Base-by-base conservation (phyloP, 1,140 invertebrate genomes). In the Coenobita brevimanus region DNA sequence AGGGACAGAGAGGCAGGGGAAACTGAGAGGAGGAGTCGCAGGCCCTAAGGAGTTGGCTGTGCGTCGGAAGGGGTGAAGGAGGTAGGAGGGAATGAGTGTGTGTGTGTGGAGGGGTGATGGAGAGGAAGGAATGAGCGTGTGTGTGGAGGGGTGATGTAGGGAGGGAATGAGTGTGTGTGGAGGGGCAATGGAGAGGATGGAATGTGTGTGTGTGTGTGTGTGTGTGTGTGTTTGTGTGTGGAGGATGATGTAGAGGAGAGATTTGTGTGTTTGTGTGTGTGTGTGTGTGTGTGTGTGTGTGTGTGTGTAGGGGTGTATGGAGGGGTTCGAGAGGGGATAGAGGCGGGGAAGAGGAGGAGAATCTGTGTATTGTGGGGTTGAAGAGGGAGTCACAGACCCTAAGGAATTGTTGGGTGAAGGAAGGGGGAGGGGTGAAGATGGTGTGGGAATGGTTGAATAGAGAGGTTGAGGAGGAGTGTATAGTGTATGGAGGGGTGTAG, bases 141-240 rank as follows among this genome's bases (percentile, higher is more conserved):
- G 4, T 2, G 50, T 8, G 46, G 24, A 30, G 60, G 46, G 24
- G 33, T 8, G 36, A 78, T 46, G 15, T 21, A 15, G 36, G 27
- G 57, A 33, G 27, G 21, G 36, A 36, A 46, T 30, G 10, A 80
- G 6, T 33, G 62, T 6, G 30, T 43, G 80, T 41, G 33, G 13
- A 24, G 8, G 41, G 8, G 13, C 13, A 24, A n/a, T 36, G 38
- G 60, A 13, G 33, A 17, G 24, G 30, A 54, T 33, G 3, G 33
- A 2, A 24, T 6, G 41, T 64, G 36, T 54, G 36, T 79, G 36
- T 79, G 36, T 79, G 21, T 79, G 36, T 79, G 36, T 79, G 36
- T 79, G 17, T 79, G 36, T 79, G 36, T 79, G 36, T 79, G 36
- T 79, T 24, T 79, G 36, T 79, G 36, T 79, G 36, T 79, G 36